Evolutionary conservation across 2,113 vertebrate genomes (phyloP), one percentile per base, ranked within the genome.

Genomic region (Arizona elegans): DNA sequence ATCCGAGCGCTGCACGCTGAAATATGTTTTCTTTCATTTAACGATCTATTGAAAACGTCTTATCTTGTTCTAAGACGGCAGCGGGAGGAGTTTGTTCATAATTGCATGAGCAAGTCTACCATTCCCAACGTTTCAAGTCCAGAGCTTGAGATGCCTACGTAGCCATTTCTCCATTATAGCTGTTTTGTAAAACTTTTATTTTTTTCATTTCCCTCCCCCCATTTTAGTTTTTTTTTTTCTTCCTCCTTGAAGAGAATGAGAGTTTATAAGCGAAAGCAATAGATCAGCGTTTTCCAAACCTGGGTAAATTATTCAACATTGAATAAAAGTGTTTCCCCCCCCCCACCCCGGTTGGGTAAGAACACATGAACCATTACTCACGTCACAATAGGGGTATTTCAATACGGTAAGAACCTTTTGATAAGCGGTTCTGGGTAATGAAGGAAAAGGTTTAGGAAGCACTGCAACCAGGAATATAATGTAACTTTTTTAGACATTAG

Each of bases 1-100:
- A 3, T 3, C 3, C 59, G 26, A 62, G 29, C 26, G 4, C 17
- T 1, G 17, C 2, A 1, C 2, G 0, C 33, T 81, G 33, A 38
- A 81, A 43, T 43, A 1, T 0, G 33, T 7, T 81, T 21, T 19
- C 75, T 43, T 81, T 43, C 33, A 0, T 81, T 33, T 15, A 33
- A 75, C 29, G 13, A 0, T 15, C 33, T 15, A 17, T 6, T 8
- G 75, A 8, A 38, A 75, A 75, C 6, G 70, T 8, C 6, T 38
- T 2, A 1, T 33, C 70, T 38, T 75, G 6, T 75, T 75, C n/a
- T 33, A 2, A 75, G n/a, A 8, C 70, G 13, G 13, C 15, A 3
- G n/a, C 15, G 70, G 3, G 70, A 81, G 7, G 33, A 19, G 15
- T 81, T 81, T 38, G 15, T 38, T 81, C 70, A 8, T 38, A 38